Conservation (phyloP, 2,113 vertebrate genomes). For the Orthonyx spaldingii region DNA sequence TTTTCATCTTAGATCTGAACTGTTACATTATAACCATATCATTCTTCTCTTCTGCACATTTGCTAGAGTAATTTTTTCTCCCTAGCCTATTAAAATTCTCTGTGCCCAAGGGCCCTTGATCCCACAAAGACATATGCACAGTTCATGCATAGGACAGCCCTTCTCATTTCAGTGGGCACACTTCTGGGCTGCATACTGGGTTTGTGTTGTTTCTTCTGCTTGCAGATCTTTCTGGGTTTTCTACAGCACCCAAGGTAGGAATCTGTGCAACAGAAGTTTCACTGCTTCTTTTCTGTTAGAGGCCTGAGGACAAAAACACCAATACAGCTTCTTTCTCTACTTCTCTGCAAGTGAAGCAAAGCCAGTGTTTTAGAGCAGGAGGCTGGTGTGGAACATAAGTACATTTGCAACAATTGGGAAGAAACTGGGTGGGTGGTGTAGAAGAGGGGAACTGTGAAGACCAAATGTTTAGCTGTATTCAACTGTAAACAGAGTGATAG, state of each 20-base stretch:
- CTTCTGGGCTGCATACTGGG: neutral
- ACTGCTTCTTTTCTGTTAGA: neutral
- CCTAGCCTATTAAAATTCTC: neutral
- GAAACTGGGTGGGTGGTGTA: conserved; percentile 45
- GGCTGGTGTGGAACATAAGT: neutral
- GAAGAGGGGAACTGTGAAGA: conserved; percentile 45
- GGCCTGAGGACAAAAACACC: neutral
- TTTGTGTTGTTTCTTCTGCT: neutral
- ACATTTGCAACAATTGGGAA: conserved; percentile 49
- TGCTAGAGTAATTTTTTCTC: neutral
- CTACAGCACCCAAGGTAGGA: neutral
- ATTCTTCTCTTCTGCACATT: neutral
- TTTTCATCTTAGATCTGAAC: neutral
- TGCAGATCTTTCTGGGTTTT: neutral
- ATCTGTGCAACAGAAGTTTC: neutral
- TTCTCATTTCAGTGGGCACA: neutral
- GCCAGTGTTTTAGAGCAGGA: neutral
- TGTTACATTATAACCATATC: neutral
- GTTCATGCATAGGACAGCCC: neutral
- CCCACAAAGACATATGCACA: neutral
- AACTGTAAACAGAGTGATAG: conserved; percentile 59
- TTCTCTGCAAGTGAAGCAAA: neutral
- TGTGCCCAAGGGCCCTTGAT: neutral
- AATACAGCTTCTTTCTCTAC: neutral
- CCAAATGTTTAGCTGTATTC: conserved; percentile 60